Base-by-base conservation (phyloP, 2,888 invertebrate genomes). In the Macrophya alboannulata region DNA sequence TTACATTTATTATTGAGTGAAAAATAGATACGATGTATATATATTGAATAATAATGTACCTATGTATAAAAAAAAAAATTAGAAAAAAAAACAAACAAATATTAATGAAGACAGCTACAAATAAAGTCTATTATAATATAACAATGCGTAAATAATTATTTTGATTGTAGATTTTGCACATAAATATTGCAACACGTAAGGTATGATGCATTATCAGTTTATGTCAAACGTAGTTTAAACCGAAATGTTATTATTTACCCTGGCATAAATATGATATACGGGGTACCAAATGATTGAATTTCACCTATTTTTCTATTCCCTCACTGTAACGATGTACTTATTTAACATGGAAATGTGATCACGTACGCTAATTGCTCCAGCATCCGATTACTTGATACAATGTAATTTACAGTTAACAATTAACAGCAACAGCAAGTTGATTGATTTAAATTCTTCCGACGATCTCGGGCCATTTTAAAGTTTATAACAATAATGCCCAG, bases 401-500 rank as follows among this genome's bases (percentile, higher is more conserved):
- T 21, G n/a, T 81, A 40, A 81, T 40, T 62, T 17, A 25, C 4
- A 59, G 15, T 81, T 37, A 81, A 25, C 4, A 59, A 6, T 81
- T 37, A 81, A 59, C 17, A 59, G n/a, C 59, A 92, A 48, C 91
- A 92, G 21, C 91, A 92, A 5, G 90, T 72, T 62, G 87, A 89
- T 84, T 91, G 90, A 45, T 89, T 90, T 3, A 88, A 85, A 68
- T 62, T 87, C 17, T 84, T 88, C 5, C 89, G 83, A 48, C 88
- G 89, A 12, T 87, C 89, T 25, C 90, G 89, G 0, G 95, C 95
- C 90, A 96, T 94, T 1, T 94, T 87, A n/a, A 95, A 94, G 86
- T 96, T 95, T 37, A 95, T 91, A 0, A 95, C 89, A 8, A 94
- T 92, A 65, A 96, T 94, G 1, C 91, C 87, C 37, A 95, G 90